phyloP scores from a whole-genome alignment of 2,797 vertebrate species.

The Myotis myotis region DNA sequence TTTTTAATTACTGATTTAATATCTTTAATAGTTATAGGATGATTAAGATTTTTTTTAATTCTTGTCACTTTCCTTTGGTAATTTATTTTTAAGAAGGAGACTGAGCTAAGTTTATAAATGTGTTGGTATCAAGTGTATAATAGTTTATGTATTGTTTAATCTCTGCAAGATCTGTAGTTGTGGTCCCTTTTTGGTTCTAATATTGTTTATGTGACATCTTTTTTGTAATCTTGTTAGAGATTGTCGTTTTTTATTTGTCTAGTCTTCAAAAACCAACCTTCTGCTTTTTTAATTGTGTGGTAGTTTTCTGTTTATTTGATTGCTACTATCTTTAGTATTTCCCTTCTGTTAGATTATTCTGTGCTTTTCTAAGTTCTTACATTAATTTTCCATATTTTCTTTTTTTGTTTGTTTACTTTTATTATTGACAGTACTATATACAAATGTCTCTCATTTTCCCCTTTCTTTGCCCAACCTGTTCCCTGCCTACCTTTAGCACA shows the following conservation, averaged over 20 bases:
- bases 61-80: not conserved
- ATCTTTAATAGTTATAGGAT: not conserved
- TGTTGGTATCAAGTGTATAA: not conserved
- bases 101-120: not conserved
- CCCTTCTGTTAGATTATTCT: not conserved
- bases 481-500: not conserved
- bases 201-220: not conserved
- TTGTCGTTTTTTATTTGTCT: not conserved
- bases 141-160: not conserved
- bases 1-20: conserved; percentile 20
- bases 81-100: not conserved
- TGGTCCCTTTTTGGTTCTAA: not conserved
- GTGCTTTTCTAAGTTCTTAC: not conserved
- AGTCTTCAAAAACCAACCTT: conserved; percentile 14
- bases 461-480: not conserved
- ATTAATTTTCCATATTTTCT: not conserved
- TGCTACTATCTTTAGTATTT: not conserved
- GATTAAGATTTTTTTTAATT: conserved; percentile 1
- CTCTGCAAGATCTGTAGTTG: not conserved
- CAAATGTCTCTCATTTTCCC: not conserved
- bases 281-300: not conserved
- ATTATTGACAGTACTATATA: not conserved
- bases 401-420: not conserved
- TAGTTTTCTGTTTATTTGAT: not conserved
- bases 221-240: conserved; percentile 2